Conservation (phyloP, 37 sponge, comb jelly and placozoan species). For the Bolinopsis microptera region DNA sequence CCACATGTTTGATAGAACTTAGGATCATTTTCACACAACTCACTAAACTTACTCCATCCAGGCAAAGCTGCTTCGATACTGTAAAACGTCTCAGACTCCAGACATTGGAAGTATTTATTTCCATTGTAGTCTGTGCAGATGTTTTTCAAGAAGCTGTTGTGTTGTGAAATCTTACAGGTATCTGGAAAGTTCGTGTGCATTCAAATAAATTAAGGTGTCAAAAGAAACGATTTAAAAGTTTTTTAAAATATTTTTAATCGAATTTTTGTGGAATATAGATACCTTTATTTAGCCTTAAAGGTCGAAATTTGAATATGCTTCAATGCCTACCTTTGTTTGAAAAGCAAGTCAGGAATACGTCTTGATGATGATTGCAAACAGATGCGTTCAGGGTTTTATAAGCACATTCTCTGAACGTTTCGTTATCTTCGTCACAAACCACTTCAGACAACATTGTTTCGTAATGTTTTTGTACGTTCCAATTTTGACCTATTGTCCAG, state of each 20-base stretch:
- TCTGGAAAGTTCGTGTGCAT: background rate
- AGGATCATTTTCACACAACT: constrained; percentile 9
- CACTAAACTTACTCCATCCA: constrained; percentile 25
- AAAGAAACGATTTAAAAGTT: background rate
- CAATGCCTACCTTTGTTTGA: constrained; percentile 3
- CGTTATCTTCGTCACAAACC: background rate
- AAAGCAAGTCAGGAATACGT: background rate
- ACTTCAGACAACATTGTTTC: background rate
- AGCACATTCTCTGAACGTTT: background rate
- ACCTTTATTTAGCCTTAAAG: background rate
- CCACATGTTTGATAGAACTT: constrained; percentile 17
- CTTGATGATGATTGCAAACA: background rate
- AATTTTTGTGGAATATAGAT: background rate
- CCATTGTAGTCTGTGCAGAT: constrained; percentile 8
- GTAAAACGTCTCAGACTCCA: background rate
- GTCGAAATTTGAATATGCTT: too few species aligned
- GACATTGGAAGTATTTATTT: constrained; percentile 1
- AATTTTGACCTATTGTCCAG: background rate
- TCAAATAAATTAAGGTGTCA: background rate
- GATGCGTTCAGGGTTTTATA: background rate
- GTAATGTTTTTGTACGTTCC: too few species aligned
- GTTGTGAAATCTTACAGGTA: background rate
- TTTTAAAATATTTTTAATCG: background rate
- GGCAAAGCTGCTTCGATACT: background rate
- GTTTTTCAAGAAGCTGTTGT: constrained; percentile 5